Evolutionary conservation across 2,113 vertebrate genomes (phyloP), one percentile per base, ranked within the genome.

Genomic region (Neolamprologus falcicula): DNA sequence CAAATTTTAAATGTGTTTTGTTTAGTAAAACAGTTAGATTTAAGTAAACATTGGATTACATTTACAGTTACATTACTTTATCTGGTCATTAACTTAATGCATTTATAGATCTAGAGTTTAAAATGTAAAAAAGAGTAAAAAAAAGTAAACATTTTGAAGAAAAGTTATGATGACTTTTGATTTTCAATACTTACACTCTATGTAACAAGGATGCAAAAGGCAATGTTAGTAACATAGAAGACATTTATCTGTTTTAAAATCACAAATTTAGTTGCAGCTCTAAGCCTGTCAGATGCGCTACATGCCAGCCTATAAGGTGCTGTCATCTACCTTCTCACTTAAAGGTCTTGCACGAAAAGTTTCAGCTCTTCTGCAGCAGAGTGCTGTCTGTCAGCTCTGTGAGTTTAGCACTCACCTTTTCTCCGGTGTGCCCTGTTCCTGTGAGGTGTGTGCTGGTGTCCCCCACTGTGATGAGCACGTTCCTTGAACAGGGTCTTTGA

Each of bases 341-440:
- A 13, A 13, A 79, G 63, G 47, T 42, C 24, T 19, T 35, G 42
- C 17, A 83, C 9, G 6, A 21, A 80, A 4, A 4, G 7, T 24
- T 21, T 2, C 24, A 31, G 52, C 7, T 61, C 6, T 9, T 45
- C 26, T 83, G 83, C 85, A 81, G 89, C 57, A 37, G 14, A 66
- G 21, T 66, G 50, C 63, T 37, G 28, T 26, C 6, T 16, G 14
- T 83, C 50, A 16, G 17, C 4, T 7, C 37, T 7, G 28, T 19
- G 28, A 19, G 24, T 37, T 13, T 3, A 12, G 13, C 16, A 17
- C 96, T 96, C 92, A 96, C 95, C 96, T 96, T 95, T 96, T 35
- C 91, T 95, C 33, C 94, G 90, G 42, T 91, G 94, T 13, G 88
- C 73, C 82, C 92, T 95, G 92, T 82, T 92, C 76, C 94, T 95